These are phyloP conservation scores for Buceros bicornis DNA, from an alignment of 2,797 vertebrate genomes.

Conservation along the genomic window DNA sequence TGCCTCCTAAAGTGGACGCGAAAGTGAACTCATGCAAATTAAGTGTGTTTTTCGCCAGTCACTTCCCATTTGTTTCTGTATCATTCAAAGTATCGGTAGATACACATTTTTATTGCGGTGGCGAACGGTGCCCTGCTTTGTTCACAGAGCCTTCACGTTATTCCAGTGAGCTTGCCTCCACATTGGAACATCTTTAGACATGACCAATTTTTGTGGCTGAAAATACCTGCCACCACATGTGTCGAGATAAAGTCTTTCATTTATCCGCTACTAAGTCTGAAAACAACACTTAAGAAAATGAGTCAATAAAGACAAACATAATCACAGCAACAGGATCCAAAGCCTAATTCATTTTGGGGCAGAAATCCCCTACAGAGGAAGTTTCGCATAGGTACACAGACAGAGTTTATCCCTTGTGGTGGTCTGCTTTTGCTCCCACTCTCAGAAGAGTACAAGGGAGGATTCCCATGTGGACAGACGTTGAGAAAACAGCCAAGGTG, in stretches of 20 bases:
- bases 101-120: neutral
- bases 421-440: neutral
- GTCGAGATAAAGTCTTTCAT: constrained; percentile 31
- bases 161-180: neutral
- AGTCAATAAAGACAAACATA: neutral
- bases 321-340: neutral
- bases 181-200: neutral
- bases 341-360: neutral
- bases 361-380: neutral
- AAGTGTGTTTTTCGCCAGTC: neutral
- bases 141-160: neutral
- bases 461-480: neutral
- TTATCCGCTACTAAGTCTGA: neutral
- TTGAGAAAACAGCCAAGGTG: neutral
- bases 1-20: neutral
- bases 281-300: neutral
- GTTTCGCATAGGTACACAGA: neutral
- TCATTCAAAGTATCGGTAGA: neutral
- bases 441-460: neutral
- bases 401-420: neutral
- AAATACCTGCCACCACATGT: neutral
- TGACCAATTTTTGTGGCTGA: neutral
- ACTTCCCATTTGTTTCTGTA: neutral
- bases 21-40: neutral
- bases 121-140: neutral